These are phyloP conservation scores for Myzus persicae DNA, from an alignment of 1,140 invertebrate species.

Conservation along the genomic window DNA sequence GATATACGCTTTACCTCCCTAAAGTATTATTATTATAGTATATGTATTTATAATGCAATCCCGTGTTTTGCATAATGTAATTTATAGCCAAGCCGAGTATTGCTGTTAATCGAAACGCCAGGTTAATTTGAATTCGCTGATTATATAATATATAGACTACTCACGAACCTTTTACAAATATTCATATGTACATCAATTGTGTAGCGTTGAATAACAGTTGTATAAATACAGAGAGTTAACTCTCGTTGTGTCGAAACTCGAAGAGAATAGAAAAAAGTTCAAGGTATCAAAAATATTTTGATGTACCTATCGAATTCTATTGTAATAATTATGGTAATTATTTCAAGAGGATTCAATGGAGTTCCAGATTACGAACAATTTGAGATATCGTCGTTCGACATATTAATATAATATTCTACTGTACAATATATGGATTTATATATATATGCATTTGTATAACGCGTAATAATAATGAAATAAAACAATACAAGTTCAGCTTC, in stretches of 20 bases:
- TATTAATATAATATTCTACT: too few species aligned
- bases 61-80: constrained; percentile 34
- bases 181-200: not conserved
- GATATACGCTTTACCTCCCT: not conserved
- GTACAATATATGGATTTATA: too few species aligned
- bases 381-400: too few species aligned
- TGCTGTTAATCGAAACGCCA: constrained; percentile 14
- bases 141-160: constrained; percentile 4
- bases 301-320: too few species aligned
- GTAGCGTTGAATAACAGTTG: not conserved
- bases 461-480: not conserved
- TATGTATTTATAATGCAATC: constrained; percentile 31
- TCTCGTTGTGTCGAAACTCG: too few species aligned
- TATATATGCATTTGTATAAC: not conserved
- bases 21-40: constrained; percentile 24
- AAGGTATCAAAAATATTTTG: too few species aligned
- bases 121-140: constrained; percentile 40
- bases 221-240: too few species aligned
- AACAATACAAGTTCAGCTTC: not conserved
- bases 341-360: too few species aligned
- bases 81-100: constrained; percentile 19
- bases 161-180: not conserved
- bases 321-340: too few species aligned
- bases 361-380: too few species aligned
- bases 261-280: too few species aligned